These are phyloP conservation scores for Xylota sylvarum DNA, from an alignment of 2,888 invertebrate genomes.

Conservation along the genomic window DNA sequence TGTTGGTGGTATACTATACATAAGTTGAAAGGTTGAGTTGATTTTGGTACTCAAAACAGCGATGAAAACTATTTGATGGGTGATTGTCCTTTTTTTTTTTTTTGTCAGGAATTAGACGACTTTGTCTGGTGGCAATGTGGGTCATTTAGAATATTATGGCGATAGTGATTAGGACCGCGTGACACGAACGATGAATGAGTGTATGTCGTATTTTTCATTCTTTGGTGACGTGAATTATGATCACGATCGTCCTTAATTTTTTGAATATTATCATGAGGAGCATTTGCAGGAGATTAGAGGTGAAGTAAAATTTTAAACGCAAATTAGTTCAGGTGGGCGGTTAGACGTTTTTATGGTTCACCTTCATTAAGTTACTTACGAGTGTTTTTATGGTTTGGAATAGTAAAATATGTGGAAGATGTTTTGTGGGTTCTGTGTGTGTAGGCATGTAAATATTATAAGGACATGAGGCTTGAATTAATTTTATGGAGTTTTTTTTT, in stretches of 20 bases:
- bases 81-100: constrained; percentile 35
- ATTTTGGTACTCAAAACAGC: constrained; percentile 65
- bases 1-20: not conserved
- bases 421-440: no score
- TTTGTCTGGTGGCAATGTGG: constrained; percentile 42
- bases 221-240: constrained; percentile 32
- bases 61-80: constrained; percentile 71
- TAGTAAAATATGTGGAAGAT: constrained; percentile 1
- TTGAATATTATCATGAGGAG: constrained; percentile 19
- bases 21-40: constrained; percentile 37
- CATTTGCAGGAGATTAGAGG: constrained; percentile 7
- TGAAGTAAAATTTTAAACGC: not conserved
- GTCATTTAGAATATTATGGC: constrained; percentile 41
- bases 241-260: constrained; percentile 44
- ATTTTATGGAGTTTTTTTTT: not conserved
- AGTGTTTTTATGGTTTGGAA: constrained; percentile 6
- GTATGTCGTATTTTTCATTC: constrained; percentile 41
- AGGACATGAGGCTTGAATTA: not conserved
- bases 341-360: constrained; percentile 24
- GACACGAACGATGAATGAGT: constrained; percentile 53
- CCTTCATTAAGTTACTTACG: constrained; percentile 37
- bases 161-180: constrained; percentile 57
- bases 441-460: not conserved
- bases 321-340: constrained; percentile 26
- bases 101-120: constrained; percentile 37